Base-by-base conservation (phyloP, 2,888 invertebrate genomes). In the Gnatocerus cornutus region DNA sequence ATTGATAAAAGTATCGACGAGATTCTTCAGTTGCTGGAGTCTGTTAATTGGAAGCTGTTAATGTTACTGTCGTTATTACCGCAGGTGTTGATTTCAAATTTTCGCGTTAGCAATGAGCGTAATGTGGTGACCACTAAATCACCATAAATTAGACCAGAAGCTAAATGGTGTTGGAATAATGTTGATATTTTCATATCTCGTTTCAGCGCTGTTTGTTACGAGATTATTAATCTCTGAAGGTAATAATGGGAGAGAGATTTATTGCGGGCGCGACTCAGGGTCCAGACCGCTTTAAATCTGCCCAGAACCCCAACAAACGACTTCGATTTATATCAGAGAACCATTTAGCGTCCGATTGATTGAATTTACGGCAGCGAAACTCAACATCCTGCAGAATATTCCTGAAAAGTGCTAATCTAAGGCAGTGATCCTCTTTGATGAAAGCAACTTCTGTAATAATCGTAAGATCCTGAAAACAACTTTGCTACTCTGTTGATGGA, bases 271-370 rank as follows among this genome's bases (percentile, higher is more conserved):
- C 33, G 30, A 27, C 45, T 46, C 46, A 59, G 33, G 33, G 59
- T 59, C 59, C 46, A 59, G 45, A 58, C 43, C 58, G 58, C 58
- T 43, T 58, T 58, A 58, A 59, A 59, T 59, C 59, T 46, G 12
- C 30, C 45, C 45, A 10, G 33, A 10, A 16, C 45, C 45, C 16
- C 58, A 13, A 29, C 45, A 58, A 58, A 58, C 58, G 33, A 59
- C 16, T 46, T 13, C 46, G 12, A 46, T 27, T 56, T 56, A 50
- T 50, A 50, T 50, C 29, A 50, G 37, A 12, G 12, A 56, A 41
- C 7, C 46, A 46, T 59, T 59, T 59, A 59, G 46, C 29, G 46
- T 46, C 13, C 13, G 30, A 9, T 46, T 59, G 27, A 59, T 59
- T 59, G 30, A 46, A 59, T 59, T 46, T 46, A 59, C 30, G 59